Conservation (phyloP, 2,113 vertebrate species). For the Poeciliopsis turrubarensis region DNA sequence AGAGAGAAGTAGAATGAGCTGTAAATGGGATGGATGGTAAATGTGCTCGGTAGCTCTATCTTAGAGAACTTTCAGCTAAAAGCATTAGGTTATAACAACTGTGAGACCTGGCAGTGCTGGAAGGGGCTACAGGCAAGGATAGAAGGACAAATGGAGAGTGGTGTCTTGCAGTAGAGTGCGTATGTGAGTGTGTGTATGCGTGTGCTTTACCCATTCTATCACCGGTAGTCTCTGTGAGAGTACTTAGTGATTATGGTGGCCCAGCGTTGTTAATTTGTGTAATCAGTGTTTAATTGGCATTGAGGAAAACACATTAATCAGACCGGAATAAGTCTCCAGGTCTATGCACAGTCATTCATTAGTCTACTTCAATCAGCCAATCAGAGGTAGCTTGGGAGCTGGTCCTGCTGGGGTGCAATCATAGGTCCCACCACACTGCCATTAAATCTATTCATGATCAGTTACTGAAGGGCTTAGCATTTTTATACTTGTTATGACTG, state of each 20-base stretch:
- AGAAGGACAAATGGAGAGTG: slow-evolving; percentile 63
- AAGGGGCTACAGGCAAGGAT: slow-evolving; percentile 45
- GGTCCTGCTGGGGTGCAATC: slow-evolving; percentile 35
- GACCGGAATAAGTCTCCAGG: slow-evolving; percentile 65
- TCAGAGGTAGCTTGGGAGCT: slow-evolving; percentile 37
- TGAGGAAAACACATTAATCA: slow-evolving; percentile 78
- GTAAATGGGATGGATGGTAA: slow-evolving; percentile 42
- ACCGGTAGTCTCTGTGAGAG: slow-evolving; percentile 60
- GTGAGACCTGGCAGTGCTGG: slow-evolving; percentile 58
- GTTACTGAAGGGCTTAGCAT: slow-evolving; percentile 6
- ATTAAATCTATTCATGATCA: slow-evolving; percentile 18
- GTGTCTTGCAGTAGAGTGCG: slow-evolving; percentile 49
- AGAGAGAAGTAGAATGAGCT: slow-evolving; percentile 18
- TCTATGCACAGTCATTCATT: slow-evolving; percentile 61
- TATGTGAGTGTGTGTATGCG: neutral
- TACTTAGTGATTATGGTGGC: slow-evolving; percentile 69
- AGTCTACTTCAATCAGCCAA: slow-evolving; percentile 62
- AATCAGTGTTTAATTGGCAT: slow-evolving; percentile 77
- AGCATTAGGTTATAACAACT: slow-evolving; percentile 71
- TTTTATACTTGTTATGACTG: neutral
- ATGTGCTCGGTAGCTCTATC: slow-evolving; percentile 68
- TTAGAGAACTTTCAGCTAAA: slow-evolving; percentile 64
- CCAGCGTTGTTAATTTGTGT: slow-evolving; percentile 76
- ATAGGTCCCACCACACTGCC: slow-evolving; percentile 27
- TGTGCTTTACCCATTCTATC: slow-evolving; percentile 47